Evolutionary conservation across 2,113 vertebrate species (phyloP).

Genomic region (Malurus elegans): DNA sequence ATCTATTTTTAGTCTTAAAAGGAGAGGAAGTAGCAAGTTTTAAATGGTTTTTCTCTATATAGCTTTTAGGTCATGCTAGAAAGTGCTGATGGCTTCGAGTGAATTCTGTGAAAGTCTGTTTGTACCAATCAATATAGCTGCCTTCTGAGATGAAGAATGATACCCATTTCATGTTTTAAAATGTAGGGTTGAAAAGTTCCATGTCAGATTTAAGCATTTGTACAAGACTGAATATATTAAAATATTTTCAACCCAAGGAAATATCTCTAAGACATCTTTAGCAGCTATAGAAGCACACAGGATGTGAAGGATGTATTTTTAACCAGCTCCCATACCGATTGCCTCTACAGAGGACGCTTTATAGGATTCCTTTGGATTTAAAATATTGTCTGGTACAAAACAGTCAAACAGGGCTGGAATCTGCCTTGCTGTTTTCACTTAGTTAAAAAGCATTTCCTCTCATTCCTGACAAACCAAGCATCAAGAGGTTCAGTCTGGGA

Average conservation of each 20-base stretch:
- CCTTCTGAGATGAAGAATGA: background rate
- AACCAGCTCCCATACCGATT: background rate
- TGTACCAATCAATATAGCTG: background rate
- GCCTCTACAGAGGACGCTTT: background rate
- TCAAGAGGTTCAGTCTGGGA: background rate
- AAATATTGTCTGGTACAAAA: background rate
- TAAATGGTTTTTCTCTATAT: background rate
- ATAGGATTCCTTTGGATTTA: background rate
- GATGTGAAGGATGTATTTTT: background rate
- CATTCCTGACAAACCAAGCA: background rate
- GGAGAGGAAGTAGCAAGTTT: background rate
- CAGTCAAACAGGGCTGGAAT: background rate
- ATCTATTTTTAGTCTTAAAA: background rate
- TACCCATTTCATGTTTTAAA: background rate
- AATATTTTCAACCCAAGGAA: background rate
- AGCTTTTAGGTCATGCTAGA: background rate
- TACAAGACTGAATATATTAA: background rate
- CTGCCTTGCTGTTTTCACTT: background rate
- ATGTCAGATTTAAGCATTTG: background rate
- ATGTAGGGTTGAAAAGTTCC: background rate
- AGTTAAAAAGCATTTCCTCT: background rate
- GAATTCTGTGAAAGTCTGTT: background rate
- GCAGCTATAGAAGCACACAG: background rate
- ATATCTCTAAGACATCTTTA: background rate
- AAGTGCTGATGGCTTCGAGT: background rate